Evolutionary conservation across 2,888 invertebrate genomes (phyloP), one percentile per base, ranked within the genome.

Genomic region (Tachina fera): DNA sequence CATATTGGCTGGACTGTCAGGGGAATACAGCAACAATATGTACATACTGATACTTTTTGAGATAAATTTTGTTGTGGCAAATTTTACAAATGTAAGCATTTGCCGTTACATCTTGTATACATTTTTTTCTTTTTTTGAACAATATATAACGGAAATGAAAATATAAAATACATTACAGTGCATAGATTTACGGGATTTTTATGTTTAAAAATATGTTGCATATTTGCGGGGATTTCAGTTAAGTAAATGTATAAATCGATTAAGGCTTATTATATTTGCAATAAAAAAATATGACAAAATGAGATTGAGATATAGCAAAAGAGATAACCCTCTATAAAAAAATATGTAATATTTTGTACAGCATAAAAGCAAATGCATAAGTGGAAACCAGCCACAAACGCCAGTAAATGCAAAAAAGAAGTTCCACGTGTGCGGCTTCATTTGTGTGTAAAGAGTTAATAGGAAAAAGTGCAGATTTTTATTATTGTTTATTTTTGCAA

Each of bases 161-260:
- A 72, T 63, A 67, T 63, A 16, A 19, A 70, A 41, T 19, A 70
- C 6, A 70, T 82, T 19, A 61, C 16, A 51, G 5, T 68, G 61
- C n/a, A 72, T 60, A 51, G 13, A 60, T 72, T 76, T 63, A 49
- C 14, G 47, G 16, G n/a, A 45, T 75, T 13, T 67, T 9, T 14
- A 6, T 19, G 43, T 16, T 31, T 11, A 65, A 22, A 67, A 76
- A 70, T 75, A 45, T 70, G 53, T 31, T 84, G 77, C 77, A 72
- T 85, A 81, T 49, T 68, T 74, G 8, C 3, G 22, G 67, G 72
- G 51, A 43, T 60, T 76, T 60, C 3, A 11, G 45, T 14, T 51
- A 14, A 47, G 45, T 53, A 39, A 63, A 61, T 41, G 9, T 61
- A 61, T 63, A 82, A 82, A 82, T 81, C 68, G 75, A 82, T 82